These are phyloP conservation scores for Drosophila stalkeri DNA, from an alignment of 2,888 invertebrate species.

Conservation along the genomic window DNA sequence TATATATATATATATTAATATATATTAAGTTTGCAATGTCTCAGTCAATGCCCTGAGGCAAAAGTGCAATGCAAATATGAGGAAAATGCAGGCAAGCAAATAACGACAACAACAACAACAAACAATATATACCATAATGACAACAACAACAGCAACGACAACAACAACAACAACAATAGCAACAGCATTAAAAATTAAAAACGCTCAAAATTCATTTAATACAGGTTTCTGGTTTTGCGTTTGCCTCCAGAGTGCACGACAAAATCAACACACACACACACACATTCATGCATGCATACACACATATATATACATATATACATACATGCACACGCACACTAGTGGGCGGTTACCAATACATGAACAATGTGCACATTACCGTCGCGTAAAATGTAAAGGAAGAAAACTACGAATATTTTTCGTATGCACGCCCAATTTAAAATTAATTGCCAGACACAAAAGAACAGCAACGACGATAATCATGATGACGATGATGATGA, in stretches of 20 bases:
- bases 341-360: constrained; percentile 43
- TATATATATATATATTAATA: neutral
- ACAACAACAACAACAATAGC: constrained; percentile 14
- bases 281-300: constrained; percentile 14
- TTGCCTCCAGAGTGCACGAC: constrained; percentile 55
- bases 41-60: constrained; percentile 37
- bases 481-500: neutral
- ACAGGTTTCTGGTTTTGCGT: constrained; percentile 50
- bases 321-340: constrained; percentile 10
- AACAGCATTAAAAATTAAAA: constrained; percentile 63
- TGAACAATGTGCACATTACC: constrained; percentile 60
- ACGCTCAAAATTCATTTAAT: constrained; percentile 66
- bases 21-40: constrained; percentile 1
- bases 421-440: constrained; percentile 83
- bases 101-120: constrained; percentile 25
- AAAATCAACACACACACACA: constrained; percentile 52
- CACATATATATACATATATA: constrained; percentile 1
- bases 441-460: constrained; percentile 84
- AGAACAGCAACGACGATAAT: constrained; percentile 60
- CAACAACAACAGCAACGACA: constrained; percentile 9
- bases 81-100: constrained; percentile 51
- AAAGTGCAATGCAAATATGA: constrained; percentile 60
- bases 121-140: constrained; percentile 9
- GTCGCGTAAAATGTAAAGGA: constrained; percentile 64
- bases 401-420: constrained; percentile 79